Percentiles rank a stretch among this genome's conserved stretches.
Evolutionary conservation across 1,140 invertebrate species (phyloP).

Genomic region (Tenebrio molitor): DNA sequence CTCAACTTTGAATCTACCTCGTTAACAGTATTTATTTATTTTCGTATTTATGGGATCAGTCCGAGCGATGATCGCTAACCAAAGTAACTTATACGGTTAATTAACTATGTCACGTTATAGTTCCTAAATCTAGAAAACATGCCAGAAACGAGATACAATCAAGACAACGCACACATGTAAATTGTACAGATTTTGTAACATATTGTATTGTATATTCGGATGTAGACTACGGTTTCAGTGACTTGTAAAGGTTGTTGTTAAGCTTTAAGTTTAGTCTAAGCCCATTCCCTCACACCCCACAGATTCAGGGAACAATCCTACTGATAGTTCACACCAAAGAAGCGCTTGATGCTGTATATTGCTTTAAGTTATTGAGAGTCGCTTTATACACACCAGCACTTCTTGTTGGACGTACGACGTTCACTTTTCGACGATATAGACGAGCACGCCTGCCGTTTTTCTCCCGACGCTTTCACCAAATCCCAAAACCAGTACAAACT

Average conservation of each 20-base stretch:
- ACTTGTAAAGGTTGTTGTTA: slow-evolving; percentile 37
- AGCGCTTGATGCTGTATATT: slow-evolving; percentile 53
- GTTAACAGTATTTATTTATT: slow-evolving; percentile 53
- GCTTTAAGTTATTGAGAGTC: slow-evolving; percentile 55
- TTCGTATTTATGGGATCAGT: slow-evolving; percentile 22
- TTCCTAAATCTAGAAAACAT: slow-evolving; percentile 28
- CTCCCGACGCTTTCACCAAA: too few relatives aligned
- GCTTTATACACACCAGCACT: slow-evolving; percentile 44
- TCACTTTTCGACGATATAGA: neutral
- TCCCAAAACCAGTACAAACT: too few relatives aligned
- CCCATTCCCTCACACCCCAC: slow-evolving; percentile 11
- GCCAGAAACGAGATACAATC: slow-evolving; percentile 6
- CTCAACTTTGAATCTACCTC: slow-evolving; percentile 47
- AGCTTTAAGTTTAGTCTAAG: slow-evolving; percentile 22
- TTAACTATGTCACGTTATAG: slow-evolving; percentile 32
- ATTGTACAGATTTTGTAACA: slow-evolving; percentile 13
- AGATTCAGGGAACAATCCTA: slow-evolving; percentile 22
- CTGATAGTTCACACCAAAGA: slow-evolving; percentile 48
- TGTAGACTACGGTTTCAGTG: slow-evolving; percentile 6
- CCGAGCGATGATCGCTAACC: neutral
- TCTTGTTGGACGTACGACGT: slow-evolving; percentile 12
- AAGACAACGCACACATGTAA: neutral
- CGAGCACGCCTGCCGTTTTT: neutral
- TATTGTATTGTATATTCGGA: neutral
- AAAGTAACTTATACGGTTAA: slow-evolving; percentile 24